phyloP scores from a whole-genome alignment of 2,113 vertebrate genomes.

The Pangasianodon hypophthalmus region DNA sequence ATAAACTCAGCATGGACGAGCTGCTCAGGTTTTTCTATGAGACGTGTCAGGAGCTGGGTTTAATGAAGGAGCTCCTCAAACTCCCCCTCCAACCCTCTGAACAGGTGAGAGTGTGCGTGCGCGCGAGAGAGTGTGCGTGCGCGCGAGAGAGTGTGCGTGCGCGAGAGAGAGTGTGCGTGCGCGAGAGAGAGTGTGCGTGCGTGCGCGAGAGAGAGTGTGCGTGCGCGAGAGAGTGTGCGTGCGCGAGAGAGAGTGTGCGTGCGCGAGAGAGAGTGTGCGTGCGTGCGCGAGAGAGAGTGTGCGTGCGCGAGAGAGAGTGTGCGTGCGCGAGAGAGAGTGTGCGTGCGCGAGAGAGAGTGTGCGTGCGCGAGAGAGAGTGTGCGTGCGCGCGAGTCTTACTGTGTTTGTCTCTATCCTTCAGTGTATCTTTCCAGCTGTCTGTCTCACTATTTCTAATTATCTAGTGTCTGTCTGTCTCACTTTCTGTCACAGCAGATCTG shows the following conservation, averaged over 20 bases:
- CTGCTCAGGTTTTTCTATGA: constrained; percentile 84
- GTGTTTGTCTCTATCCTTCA: background rate
- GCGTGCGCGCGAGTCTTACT: background rate
- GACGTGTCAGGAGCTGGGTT: constrained; percentile 86
- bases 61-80: constrained; percentile 91
- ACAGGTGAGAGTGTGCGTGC: constrained; percentile 72
- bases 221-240: no score
- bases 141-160: no score
- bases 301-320: background rate
- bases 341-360: constrained; percentile 62
- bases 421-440: background rate
- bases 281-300: no score
- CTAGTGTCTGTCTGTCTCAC: background rate
- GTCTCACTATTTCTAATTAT: background rate
- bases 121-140: no score
- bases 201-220: no score
- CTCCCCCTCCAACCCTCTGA: constrained; percentile 84
- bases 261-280: background rate
- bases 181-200: background rate
- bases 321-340: no score
- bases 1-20: constrained; percentile 77
- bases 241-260: constrained; percentile 1
- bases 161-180: background rate
- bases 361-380: background rate
- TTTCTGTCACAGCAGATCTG: background rate